Conservation (phyloP, 2,797 vertebrate genomes). For the Trachurus trachurus region DNA sequence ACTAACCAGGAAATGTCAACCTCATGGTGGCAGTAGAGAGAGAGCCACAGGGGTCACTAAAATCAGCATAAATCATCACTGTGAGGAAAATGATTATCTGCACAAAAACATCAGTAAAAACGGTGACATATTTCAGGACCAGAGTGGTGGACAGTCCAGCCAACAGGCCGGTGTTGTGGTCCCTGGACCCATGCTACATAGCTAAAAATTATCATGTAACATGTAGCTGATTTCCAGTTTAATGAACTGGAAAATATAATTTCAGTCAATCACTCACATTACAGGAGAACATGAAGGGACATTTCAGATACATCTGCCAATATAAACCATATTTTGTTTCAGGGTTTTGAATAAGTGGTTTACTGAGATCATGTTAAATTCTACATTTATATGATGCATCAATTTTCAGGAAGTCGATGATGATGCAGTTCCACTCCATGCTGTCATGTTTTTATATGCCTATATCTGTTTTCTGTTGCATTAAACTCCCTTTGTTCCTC, state of each 20-base stretch:
- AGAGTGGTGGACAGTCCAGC: background rate
- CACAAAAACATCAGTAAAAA: background rate
- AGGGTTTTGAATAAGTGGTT: background rate
- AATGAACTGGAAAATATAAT: too few species aligned
- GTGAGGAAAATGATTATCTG: too few species aligned
- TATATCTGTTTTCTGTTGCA: background rate
- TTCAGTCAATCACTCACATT: background rate
- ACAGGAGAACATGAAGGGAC: background rate
- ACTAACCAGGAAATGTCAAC: too few species aligned
- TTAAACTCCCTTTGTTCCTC: constrained; percentile 20
- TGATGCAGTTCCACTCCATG: background rate
- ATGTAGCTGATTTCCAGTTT: background rate
- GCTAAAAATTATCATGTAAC: background rate
- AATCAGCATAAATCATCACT: too few species aligned
- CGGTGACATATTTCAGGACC: background rate
- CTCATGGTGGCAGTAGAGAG: too few species aligned
- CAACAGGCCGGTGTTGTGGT: too few species aligned
- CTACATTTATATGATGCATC: background rate
- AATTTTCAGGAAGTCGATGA: background rate
- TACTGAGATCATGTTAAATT: background rate
- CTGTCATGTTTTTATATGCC: background rate
- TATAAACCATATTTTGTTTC: background rate
- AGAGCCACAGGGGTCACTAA: background rate
- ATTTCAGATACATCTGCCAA: background rate
- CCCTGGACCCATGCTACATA: background rate